phyloP scores from a whole-genome alignment of 53 echinoderm and acorn worm species.

The Paracentrotus lividus region DNA sequence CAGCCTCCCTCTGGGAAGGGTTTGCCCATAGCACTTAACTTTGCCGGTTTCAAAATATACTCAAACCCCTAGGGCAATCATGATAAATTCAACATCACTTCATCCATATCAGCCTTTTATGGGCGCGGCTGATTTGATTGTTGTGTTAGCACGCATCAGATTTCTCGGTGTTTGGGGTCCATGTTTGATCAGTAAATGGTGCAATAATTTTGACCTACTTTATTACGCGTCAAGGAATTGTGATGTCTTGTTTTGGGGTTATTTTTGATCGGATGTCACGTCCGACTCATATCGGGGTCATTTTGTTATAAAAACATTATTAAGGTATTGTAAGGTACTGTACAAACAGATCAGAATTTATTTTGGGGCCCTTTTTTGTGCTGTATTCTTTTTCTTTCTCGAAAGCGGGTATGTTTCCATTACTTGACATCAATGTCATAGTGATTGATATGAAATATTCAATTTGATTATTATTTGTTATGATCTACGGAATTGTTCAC shows the following conservation, averaged over 20 bases:
- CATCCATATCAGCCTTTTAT: constrained; percentile 40
- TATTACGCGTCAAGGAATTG: background rate
- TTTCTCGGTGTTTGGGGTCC: background rate
- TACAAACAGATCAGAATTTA: no score
- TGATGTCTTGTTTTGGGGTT: background rate
- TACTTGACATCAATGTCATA: no score
- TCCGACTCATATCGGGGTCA: background rate
- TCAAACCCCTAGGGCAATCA: background rate
- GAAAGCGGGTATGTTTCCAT: no score
- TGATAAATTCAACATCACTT: constrained; percentile 39
- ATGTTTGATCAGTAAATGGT: constrained; percentile 32
- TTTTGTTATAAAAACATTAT: background rate
- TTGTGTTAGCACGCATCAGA: constrained; percentile 38
- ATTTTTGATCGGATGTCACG: background rate
- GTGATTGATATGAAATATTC: no score
- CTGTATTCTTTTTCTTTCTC: no score
- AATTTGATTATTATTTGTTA: no score
- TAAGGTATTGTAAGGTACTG: background rate
- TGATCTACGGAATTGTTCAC: no score
- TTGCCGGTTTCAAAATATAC: constrained; percentile 53
- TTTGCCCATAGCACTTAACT: constrained; percentile 12
- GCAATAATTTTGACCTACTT: constrained; percentile 4
- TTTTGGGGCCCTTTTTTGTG: no score
- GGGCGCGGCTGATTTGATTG: constrained; percentile 25
- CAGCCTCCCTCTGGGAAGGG: background rate